Evolutionary conservation across 1,140 invertebrate genomes (phyloP), one percentile per base, ranked within the genome.

Genomic region (Nephila pilipes): DNA sequence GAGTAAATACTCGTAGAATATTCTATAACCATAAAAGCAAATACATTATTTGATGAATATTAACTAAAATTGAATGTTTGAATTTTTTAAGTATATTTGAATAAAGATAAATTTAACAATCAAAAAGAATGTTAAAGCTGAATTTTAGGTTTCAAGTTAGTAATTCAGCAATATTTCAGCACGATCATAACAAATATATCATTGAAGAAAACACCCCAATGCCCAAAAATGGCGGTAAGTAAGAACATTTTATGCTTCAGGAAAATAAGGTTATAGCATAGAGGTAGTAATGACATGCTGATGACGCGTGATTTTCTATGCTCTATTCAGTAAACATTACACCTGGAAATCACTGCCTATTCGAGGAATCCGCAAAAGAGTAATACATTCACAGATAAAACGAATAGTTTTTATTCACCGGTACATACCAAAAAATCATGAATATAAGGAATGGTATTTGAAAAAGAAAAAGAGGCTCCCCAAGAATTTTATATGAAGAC

Each of bases 251-350:
- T 25, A 4, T 5, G 22, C n/a, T 46, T 20, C 6, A 54, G 38
- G 6, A 1, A 60, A 85, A 57, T 38, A 16, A 38, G 29, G 54
- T 46, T 54, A 60, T 60, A 20, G 32, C 18, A 54, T 22, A 25
- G 25, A 8, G 57, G 18, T 22, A 20, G 83, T 85, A 60, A 85
- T 85, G 83, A 85, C 57, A 85, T 85, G 83, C 46, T 85, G 83
- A 85, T 85, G 83, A 85, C 25, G 36, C n/a, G 57, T n/a, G 29
- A 46, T 85, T 85, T 85, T 38, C 54, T 36, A 20, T 75, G 69
- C 69, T 75, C 69, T 75, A 75, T 75, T 75, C 69, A 75, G 69
- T 75, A 75, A 75, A 75, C 69, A 75, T 75, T 75, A 75, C 69
- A 18, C 29, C 29, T 32, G 69, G 36, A 75, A 32, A 16, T 16